A percentile compares a stretch with the other conserved stretches of the same genome.
Conservation (phyloP, 2,113 vertebrate genomes). For the Ictalurus punctatus region DNA sequence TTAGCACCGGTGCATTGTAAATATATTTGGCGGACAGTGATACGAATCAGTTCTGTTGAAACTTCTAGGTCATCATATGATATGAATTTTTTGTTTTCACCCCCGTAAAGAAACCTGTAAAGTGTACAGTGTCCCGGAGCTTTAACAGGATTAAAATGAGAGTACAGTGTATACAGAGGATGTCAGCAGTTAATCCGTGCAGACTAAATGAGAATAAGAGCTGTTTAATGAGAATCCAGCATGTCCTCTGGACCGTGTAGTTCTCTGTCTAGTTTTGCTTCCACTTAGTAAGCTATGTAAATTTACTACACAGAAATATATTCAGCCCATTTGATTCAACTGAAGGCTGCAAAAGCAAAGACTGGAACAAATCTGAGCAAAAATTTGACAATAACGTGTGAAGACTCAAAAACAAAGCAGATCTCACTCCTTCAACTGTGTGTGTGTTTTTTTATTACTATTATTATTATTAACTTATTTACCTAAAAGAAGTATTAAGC, state of each 20-base stretch:
- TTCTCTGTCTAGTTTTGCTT: background rate
- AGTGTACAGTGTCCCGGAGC: slow-evolving; percentile 10
- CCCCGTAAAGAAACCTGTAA: slow-evolving; percentile 5
- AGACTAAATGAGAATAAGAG: background rate
- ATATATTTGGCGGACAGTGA: background rate
- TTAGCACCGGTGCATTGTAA: background rate
- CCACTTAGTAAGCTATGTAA: background rate
- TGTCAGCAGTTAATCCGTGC: slow-evolving; percentile 17
- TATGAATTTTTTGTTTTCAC: background rate
- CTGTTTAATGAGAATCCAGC: slow-evolving; percentile 6
- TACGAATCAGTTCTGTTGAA: background rate
- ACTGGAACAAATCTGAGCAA: background rate
- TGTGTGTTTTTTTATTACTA: background rate
- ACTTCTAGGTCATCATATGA: background rate
- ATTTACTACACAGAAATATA: background rate
- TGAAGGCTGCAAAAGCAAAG: background rate
- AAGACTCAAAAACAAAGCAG: background rate
- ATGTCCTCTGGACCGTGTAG: background rate
- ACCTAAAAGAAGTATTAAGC: background rate
- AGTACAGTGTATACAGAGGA: slow-evolving; percentile 14
- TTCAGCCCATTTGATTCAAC: background rate
- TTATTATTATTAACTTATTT: background rate
- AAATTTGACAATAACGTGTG: background rate
- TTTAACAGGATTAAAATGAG: slow-evolving; percentile 38
- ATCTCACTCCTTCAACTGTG: background rate